Percentiles rank a stretch among this genome's conserved stretches.
phyloP scores from a whole-genome alignment of 2,113 vertebrate species.

The Tragelaphus scriptus region DNA sequence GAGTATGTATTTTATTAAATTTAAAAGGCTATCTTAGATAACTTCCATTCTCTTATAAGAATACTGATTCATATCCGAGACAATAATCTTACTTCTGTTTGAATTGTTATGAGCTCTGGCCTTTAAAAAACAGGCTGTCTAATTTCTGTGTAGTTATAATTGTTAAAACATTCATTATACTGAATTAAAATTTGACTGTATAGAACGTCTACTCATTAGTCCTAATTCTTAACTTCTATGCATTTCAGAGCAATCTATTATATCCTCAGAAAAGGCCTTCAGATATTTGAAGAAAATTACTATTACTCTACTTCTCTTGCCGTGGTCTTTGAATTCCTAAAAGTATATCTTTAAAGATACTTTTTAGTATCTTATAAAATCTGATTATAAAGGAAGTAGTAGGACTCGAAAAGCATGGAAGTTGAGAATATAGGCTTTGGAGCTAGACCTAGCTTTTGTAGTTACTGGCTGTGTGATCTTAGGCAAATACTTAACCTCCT shows the following conservation, averaged over 20 bases:
- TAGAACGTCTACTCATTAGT: background rate
- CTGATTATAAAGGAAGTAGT: background rate
- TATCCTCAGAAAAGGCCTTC: background rate
- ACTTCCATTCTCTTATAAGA: background rate
- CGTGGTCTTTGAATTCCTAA: background rate
- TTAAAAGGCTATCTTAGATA: background rate
- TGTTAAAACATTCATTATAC: background rate
- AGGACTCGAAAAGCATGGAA: background rate
- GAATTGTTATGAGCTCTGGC: background rate
- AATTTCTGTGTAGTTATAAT: background rate
- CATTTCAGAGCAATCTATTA: background rate
- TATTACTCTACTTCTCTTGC: background rate
- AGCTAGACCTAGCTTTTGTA: background rate
- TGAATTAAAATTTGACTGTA: conserved; percentile 7
- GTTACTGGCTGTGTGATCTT: background rate
- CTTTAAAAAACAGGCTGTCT: background rate
- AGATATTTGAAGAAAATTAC: conserved; percentile 14
- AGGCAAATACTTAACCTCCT: background rate
- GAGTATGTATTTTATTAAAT: conserved; percentile 11
- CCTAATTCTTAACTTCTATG: background rate
- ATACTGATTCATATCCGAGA: background rate
- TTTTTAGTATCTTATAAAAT: background rate
- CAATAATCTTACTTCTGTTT: background rate
- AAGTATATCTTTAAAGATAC: background rate
- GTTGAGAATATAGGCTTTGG: background rate